phyloP scores from a whole-genome alignment of 2,113 vertebrate species.

The Grallaria varia region DNA sequence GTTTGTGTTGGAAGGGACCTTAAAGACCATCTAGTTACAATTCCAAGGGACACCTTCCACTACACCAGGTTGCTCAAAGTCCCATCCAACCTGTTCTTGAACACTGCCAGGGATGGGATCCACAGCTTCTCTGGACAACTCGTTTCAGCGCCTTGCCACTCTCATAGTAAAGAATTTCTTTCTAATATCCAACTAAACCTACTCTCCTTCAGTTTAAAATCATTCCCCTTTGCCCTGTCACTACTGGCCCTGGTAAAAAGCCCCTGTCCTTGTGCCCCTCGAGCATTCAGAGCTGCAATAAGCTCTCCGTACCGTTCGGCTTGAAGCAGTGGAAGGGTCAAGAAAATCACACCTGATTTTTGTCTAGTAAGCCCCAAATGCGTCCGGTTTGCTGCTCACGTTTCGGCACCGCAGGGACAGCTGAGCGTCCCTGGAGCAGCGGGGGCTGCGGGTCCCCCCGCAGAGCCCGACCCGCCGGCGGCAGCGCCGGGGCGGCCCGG shows the following conservation, averaged over 20 bases:
- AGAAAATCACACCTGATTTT: fast-evolving
- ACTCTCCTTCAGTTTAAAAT: background rate
- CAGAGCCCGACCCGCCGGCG: background rate
- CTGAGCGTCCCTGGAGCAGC: background rate
- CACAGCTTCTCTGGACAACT: background rate
- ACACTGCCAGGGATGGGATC: background rate
- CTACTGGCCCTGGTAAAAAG: background rate
- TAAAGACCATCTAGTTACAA: background rate
- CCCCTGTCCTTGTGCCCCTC: fast-evolving
- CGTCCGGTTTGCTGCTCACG: background rate
- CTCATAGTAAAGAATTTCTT: background rate
- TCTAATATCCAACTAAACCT: background rate
- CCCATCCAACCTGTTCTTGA: background rate
- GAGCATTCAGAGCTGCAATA: fast-evolving
- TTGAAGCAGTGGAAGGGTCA: background rate
- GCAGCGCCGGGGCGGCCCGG: background rate
- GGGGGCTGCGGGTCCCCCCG: too few species aligned
- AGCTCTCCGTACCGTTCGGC: too few species aligned
- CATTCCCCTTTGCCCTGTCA: background rate
- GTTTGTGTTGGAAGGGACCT: background rate
- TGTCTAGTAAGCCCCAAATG: fast-evolving
- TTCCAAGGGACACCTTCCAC: background rate
- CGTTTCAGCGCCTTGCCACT: fast-evolving
- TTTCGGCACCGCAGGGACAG: background rate
- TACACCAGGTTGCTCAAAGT: background rate